Percentiles rank a stretch among this genome's conserved stretches.
Evolutionary conservation across 2,888 invertebrate genomes (phyloP).

Genomic region (Melipona beecheii): DNA sequence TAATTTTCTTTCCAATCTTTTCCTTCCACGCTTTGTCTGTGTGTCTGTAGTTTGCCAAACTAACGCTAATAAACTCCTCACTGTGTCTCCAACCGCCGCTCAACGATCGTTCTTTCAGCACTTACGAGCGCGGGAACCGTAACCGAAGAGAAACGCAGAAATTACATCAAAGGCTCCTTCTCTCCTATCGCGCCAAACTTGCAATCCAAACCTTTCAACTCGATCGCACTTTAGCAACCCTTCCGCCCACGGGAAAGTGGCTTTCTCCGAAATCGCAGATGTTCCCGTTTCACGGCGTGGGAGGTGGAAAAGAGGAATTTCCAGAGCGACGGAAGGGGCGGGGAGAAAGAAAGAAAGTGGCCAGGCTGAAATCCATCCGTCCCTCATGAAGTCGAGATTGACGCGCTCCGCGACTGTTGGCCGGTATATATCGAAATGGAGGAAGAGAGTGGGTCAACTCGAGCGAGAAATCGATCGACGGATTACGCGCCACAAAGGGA

Average conservation of each 20-base stretch:
- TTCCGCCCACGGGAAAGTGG: background rate
- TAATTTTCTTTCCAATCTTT: too few species aligned
- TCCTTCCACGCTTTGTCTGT: too few species aligned
- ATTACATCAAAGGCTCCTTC: background rate
- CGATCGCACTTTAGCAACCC: background rate
- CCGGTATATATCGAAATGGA: conserved; percentile 28
- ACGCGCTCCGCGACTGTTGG: conserved; percentile 52
- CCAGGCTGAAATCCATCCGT: conserved; percentile 32
- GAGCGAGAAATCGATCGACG: conserved; percentile 46
- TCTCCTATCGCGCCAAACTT: background rate
- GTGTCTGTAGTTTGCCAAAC: too few species aligned
- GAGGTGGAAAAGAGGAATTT: background rate
- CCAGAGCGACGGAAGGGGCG: background rate
- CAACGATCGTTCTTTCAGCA: too few species aligned
- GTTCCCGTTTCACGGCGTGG: background rate
- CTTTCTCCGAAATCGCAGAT: background rate
- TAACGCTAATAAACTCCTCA: too few species aligned
- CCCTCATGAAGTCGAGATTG: conserved; percentile 50
- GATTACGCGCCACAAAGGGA: conserved; percentile 45
- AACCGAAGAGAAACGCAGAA: background rate
- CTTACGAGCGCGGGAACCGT: too few species aligned
- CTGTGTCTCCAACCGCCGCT: too few species aligned
- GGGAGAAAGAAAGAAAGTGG: background rate
- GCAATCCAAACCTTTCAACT: background rate
- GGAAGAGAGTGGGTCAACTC: conserved; percentile 39